These are phyloP conservation scores for Chrysolina haemoptera DNA, from an alignment of 2,888 invertebrate species.

Conservation along the genomic window DNA sequence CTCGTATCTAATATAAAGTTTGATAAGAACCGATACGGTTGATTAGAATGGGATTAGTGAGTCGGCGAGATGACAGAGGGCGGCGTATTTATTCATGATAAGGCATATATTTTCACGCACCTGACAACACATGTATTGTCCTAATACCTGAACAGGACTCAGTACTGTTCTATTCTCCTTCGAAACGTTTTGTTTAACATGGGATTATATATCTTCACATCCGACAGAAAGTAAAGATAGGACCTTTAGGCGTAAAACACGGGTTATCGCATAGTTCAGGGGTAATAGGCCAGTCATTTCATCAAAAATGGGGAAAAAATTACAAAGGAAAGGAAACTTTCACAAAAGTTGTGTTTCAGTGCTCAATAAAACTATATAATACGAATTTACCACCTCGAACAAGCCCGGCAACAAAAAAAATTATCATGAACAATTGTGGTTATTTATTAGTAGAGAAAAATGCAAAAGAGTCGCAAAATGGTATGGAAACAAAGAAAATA, in stretches of 20 bases:
- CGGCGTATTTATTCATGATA: conserved; percentile 66
- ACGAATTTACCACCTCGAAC: too few relatives aligned
- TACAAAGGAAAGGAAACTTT: too few relatives aligned
- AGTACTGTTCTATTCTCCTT: conserved; percentile 50
- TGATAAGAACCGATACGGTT: conserved; percentile 58
- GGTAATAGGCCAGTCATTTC: too few relatives aligned
- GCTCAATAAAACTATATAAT: too few relatives aligned
- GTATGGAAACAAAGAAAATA: too few relatives aligned
- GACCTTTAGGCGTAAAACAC: conserved; percentile 33
- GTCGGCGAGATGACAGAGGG: conserved; percentile 65
- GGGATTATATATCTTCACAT: conserved; percentile 59
- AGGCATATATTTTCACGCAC: conserved; percentile 61
- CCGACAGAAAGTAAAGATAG: conserved; percentile 51
- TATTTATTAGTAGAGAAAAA: too few relatives aligned
- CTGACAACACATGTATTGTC: conserved; percentile 66
- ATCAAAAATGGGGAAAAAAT: too few relatives aligned
- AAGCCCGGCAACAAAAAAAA: too few relatives aligned
- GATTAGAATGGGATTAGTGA: conserved; percentile 65
- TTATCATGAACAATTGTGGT: too few relatives aligned
- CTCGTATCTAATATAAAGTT: conserved; percentile 45
- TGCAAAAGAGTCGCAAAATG: too few relatives aligned
- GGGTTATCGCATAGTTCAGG: conserved; percentile 17
- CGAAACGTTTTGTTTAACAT: conserved; percentile 52
- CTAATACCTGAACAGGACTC: conserved; percentile 58
- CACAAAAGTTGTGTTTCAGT: too few relatives aligned